phyloP scores from a whole-genome alignment of 2,888 invertebrate species.

The Tiphia femorata region DNA sequence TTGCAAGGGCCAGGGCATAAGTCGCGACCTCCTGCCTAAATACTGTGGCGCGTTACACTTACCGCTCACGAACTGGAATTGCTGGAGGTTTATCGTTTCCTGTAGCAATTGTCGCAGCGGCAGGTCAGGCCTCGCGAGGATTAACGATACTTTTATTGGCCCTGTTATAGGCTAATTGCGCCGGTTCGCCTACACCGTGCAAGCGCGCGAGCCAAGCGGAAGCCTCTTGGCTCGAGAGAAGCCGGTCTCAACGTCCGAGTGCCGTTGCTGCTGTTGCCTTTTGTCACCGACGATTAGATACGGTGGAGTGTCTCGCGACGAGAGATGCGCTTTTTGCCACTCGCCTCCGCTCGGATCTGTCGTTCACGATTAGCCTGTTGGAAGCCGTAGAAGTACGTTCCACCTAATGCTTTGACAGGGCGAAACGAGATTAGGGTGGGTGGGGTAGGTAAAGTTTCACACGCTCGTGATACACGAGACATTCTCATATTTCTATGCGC shows the following conservation, averaged over 20 bases:
- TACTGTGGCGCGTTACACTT: conserved; percentile 1
- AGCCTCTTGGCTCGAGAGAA: background rate
- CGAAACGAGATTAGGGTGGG: too few relatives aligned
- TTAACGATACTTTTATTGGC: conserved; percentile 62
- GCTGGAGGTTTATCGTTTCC: conserved; percentile 46
- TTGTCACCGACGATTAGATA: background rate
- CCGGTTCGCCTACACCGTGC: conserved; percentile 49
- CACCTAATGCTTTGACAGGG: too few relatives aligned
- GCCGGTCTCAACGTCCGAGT: background rate
- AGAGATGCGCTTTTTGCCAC: too few relatives aligned
- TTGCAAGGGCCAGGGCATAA: too few relatives aligned
- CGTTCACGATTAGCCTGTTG: too few relatives aligned
- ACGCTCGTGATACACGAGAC: too few relatives aligned
- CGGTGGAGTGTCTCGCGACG: too few relatives aligned
- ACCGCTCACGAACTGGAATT: conserved; percentile 26
- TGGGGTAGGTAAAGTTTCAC: too few relatives aligned
- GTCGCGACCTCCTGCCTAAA: too few relatives aligned
- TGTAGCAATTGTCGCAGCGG: conserved; percentile 50
- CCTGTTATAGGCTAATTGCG: conserved; percentile 57
- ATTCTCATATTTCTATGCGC: too few relatives aligned
- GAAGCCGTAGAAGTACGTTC: too few relatives aligned
- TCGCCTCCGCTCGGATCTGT: too few relatives aligned
- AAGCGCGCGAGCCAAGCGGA: conserved; percentile 10
- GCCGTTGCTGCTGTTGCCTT: background rate
- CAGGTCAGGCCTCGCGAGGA: conserved; percentile 41